Evolutionary conservation across 2,797 vertebrate genomes (phyloP).

Genomic region (Alauda arvensis): DNA sequence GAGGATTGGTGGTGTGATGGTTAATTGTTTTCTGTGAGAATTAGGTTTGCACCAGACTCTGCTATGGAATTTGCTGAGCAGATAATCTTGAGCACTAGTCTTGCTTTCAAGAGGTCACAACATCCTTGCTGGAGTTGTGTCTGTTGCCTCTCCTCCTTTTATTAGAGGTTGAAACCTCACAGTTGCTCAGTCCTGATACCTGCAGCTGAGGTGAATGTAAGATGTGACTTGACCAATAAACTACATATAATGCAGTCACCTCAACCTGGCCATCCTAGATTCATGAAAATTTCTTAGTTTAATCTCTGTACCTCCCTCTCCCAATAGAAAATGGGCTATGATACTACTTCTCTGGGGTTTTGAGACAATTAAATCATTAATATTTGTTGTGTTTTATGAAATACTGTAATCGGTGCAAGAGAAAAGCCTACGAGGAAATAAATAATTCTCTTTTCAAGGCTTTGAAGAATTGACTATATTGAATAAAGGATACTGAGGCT

Average conservation of each 20-base stretch:
- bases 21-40: not conserved
- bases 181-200: not conserved
- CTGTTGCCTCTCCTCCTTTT: not conserved
- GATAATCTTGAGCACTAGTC: not conserved
- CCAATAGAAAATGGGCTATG: not conserved
- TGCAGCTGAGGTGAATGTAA: not conserved
- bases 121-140: not conserved
- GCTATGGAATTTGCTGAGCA: not conserved
- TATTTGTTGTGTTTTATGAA: not conserved
- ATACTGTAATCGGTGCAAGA: not conserved
- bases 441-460: not conserved
- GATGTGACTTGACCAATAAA: not conserved
- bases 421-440: not conserved
- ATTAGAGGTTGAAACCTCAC: not conserved
- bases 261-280: not conserved
- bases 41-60: not conserved
- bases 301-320: not conserved
- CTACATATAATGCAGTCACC: not conserved
- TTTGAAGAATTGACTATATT: not conserved
- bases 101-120: not conserved
- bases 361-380: not conserved
- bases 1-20: not conserved
- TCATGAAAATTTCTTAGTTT: not conserved
- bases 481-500: not conserved
- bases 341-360: not conserved